Evolutionary conservation across 2,797 vertebrate species (phyloP).

Genomic region (Bradypodion ventrale): DNA sequence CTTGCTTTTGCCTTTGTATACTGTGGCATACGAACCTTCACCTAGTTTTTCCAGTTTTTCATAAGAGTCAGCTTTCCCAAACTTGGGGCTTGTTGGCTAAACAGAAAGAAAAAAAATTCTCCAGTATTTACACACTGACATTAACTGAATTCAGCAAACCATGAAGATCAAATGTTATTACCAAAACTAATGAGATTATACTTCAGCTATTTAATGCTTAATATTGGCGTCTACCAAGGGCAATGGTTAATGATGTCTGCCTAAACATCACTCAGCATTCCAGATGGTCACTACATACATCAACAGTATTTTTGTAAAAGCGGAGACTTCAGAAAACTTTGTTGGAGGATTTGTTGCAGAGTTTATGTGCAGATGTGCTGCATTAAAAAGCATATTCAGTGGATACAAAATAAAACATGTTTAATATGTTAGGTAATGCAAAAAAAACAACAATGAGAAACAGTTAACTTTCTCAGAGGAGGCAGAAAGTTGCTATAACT

Average conservation of each 20-base stretch:
- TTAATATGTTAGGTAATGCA: conserved; percentile 9
- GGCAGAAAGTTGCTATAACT: not conserved
- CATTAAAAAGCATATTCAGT: conserved; percentile 19
- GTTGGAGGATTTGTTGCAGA: not conserved
- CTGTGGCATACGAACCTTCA: conserved; percentile 96
- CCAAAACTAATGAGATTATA: not conserved
- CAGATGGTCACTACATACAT: not conserved
- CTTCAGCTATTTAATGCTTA: conserved; percentile 11
- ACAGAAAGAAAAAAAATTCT: conserved; percentile 44
- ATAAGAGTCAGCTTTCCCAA: conserved; percentile 97
- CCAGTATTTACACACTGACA: conserved; percentile 6
- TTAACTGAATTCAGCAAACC: conserved; percentile 25
- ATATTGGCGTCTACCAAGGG: conserved; percentile 8
- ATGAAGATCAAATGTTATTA: conserved; percentile 27
- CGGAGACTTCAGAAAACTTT: conserved; percentile 40
- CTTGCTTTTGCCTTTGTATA: conserved; percentile 99
- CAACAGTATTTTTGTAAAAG: conserved; percentile 11
- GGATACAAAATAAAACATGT: conserved; percentile 15
- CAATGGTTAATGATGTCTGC: conserved; percentile 23
- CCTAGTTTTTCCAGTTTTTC: conserved; percentile 98
- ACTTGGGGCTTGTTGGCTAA: conserved; percentile 96
- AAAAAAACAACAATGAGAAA: not conserved
- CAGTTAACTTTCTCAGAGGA: not conserved
- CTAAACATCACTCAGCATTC: conserved; percentile 20
- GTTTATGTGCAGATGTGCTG: conserved; percentile 23